Base-by-base conservation (phyloP, 2,797 vertebrate genomes). In the Uromys caudimaculatus region DNA sequence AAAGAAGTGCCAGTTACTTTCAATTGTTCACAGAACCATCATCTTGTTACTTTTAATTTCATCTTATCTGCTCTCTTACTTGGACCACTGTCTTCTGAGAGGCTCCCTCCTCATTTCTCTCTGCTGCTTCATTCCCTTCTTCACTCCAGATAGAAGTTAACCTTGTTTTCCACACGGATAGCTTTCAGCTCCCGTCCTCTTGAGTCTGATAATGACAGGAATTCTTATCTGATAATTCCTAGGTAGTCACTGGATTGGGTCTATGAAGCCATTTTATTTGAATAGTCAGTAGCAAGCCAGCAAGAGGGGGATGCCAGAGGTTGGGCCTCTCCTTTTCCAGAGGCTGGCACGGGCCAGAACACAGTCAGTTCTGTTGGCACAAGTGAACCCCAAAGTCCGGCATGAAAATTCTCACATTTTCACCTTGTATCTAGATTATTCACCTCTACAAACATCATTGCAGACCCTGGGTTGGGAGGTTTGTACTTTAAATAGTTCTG, bases 401-500 rank as follows among this genome's bases (percentile, higher is more conserved):
- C 38, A 11, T 14, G 92, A 75, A 86, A 73, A 32, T 3, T 95
- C 44, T 90, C 12, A 73, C 95, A 1, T 41, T 41, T 38, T 96
- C 91, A 69, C 27, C 87, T 94, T 24, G 6, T 6, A 10, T 84
- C 58, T 89, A 60, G 92, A 29, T 19, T 56, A 62, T 16, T 67
- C 32, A 93, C 24, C 38, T 93, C 24, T 97, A 56, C 71, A 50
- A 7, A 11, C 23, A 44, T 4, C 29, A 29, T 52, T 97, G 76
- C 62, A 95, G 76, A 90, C 47, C 71, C 12, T 58, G 69, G 2
- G 27, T 75, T 87, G 69, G 91, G 95, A 97, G 67, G 85, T 92
- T 19, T 96, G 89, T 93, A 21, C 79, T 98, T 97, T 92, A 97
- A 97, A 92, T 90, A 96, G 88, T 89, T 93, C 76, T n/a, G 69